Base-by-base conservation (phyloP, 2,113 vertebrate species). In the Melanotaenia duboulayi region DNA sequence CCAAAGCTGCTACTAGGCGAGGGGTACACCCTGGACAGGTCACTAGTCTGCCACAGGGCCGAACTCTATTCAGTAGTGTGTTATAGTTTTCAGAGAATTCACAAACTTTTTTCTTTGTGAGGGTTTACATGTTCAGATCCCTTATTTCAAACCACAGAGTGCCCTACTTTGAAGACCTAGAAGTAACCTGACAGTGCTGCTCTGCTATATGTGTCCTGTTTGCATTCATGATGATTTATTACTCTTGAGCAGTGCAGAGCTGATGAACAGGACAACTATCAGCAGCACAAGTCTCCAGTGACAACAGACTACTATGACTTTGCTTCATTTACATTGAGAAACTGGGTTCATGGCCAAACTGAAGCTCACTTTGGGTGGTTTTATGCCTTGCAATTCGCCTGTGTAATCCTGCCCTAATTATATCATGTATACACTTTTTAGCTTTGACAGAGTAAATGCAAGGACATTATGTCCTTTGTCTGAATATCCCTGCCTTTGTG, bases 191-290 rank as follows among this genome's bases (percentile, higher is more conserved):
- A 60, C 74, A 40, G 67, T 55, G 76, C 79, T 78, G 67, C 52
- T 55, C 64, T 60, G 60, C 52, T 80, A 37, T 68, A 64, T 50
- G 60, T 72, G 76, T 83, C 83, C 83, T 74, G 71, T 68, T 72
- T 82, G 80, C 65, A 70, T 78, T 80, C 56, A 22, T 25, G 11
- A 82, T 92, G 91, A 92, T 92, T 92, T 92, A 92, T 91, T 89
- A 80, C 87, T 71, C 70, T 32, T 77, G 85, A 90, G 82, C 80
- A 44, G 51, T 13, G 61, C 74, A 46, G 70, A 68, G 73, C 65
- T 63, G 85, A 80, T 66, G 80, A 76, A 62, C 74, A 46, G 44
- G 71, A 76, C 82, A 82, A 54, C 74, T 80, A 81, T 80, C 81
- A 67, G 78, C 51, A 6, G 85, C 71, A 83, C 80, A 51, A 70